Evolutionary conservation across 2,113 vertebrate species (phyloP), one percentile per base, ranked within the genome.

Genomic region (Gadus chalcogrammus): DNA sequence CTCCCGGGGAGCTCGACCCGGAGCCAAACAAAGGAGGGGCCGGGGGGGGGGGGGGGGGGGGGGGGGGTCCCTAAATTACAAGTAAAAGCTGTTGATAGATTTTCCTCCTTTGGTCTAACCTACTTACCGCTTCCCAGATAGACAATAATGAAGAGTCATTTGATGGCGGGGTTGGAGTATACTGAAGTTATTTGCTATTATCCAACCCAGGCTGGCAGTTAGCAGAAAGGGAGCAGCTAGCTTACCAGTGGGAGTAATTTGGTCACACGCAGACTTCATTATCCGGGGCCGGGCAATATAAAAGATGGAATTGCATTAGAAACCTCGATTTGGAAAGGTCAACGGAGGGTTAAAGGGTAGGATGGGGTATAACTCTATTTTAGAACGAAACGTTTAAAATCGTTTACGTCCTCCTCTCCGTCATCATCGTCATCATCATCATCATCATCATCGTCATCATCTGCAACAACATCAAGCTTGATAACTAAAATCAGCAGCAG

Each of bases 61-160:
- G 71, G 42, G 79, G 71, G 42, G 79, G 81, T 79, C 87, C 75
- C 78, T 84, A 84, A 87, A 86, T 88, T 86, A 79, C 81, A 85
- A 86, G 76, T 77, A 84, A 84, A 84, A 72, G 82, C 78, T 17
- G 22, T 85, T 86, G 84, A 90, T 90, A 82, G 88, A 89, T 85
- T 77, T 80, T 75, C 64, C 81, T 73, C 75, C 70, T 80, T 79
- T 83, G 71, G 71, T 83, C 74, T 89, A 88, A 91, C 83, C 82
- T 79, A 81, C 79, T 87, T 91, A 87, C 71, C 61, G 20, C 73
- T 80, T 81, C 75, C 71, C 69, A 81, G 20, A 89, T 83, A 81
- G 87, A 87, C 87, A 84, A 80, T 88, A 87, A 91, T 86, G 82
- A 89, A 79, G 79, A 88, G 83, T 82, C 67, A 89, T 90, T 85